Conservation (phyloP, 2,888 invertebrate species). For the Idaea biselata region DNA sequence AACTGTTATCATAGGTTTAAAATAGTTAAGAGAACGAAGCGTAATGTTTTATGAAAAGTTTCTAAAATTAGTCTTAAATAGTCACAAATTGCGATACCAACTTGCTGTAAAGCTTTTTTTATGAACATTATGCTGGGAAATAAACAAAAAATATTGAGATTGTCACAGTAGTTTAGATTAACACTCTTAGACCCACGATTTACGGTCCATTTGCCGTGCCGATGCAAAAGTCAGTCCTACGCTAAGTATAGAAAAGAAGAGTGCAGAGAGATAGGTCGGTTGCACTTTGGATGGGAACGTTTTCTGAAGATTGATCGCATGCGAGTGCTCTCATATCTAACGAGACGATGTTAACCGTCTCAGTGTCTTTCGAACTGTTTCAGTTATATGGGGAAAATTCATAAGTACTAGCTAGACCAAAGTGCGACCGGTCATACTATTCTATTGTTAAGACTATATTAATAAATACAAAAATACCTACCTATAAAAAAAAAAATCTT, state of each 20-base stretch:
- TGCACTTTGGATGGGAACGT: too few species aligned
- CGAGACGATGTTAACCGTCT: too few species aligned
- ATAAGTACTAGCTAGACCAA: too few species aligned
- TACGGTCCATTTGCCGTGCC: constrained; percentile 47
- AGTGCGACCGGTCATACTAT: not conserved
- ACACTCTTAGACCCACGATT: constrained; percentile 72
- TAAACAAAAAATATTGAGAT: constrained; percentile 57
- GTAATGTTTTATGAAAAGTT: constrained; percentile 61
- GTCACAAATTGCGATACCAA: constrained; percentile 3
- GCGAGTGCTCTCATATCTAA: too few species aligned
- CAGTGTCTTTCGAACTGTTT: too few species aligned
- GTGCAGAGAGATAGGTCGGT: constrained; percentile 11
- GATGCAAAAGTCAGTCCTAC: constrained; percentile 45
- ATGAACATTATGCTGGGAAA: constrained; percentile 60
- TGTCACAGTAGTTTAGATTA: constrained; percentile 72
- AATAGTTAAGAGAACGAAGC: constrained; percentile 58
- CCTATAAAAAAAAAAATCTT: constrained; percentile 23
- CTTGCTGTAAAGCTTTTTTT: constrained; percentile 8
- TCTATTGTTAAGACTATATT: constrained; percentile 3
- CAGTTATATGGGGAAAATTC: too few species aligned
- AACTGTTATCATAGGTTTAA: constrained; percentile 65
- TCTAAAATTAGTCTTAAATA: not conserved
- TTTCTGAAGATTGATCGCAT: too few species aligned
- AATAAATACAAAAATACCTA: not conserved
- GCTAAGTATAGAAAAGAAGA: constrained; percentile 18